Percentiles rank a stretch among this genome's conserved stretches.
Conservation (phyloP, 1,140 invertebrate genomes). For the Atopsyche davidsoni region DNA sequence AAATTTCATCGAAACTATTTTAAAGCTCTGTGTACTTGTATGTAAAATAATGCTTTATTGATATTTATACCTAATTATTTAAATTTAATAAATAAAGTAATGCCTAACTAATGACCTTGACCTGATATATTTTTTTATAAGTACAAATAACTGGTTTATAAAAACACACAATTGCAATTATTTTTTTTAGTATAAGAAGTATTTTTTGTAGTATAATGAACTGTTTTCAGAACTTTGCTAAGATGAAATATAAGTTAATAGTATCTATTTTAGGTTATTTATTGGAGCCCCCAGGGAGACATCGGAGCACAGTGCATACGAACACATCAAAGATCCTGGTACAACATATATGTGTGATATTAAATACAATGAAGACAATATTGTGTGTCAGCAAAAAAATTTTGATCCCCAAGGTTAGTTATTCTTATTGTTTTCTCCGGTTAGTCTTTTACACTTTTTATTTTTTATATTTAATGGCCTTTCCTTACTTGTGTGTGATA, state of each 20-base stretch:
- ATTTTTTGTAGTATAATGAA: background rate
- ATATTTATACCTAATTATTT: too few relatives aligned
- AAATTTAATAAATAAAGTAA: too few relatives aligned
- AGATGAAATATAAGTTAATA: background rate
- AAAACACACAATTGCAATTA: background rate
- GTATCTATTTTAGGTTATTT: slow-evolving; percentile 11
- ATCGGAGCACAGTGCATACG: slow-evolving; percentile 4
- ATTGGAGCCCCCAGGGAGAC: slow-evolving; percentile 25
- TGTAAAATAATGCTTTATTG: too few relatives aligned
- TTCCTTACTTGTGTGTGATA: too few relatives aligned
- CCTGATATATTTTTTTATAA: too few relatives aligned
- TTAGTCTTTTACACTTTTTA: too few relatives aligned
- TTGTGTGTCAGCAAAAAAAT: slow-evolving; percentile 15
- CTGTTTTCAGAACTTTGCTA: background rate
- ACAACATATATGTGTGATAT: slow-evolving; percentile 23
- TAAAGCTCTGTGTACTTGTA: too few relatives aligned
- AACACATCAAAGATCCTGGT: slow-evolving; percentile 18
- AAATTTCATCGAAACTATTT: too few relatives aligned
- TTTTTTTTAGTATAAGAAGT: background rate
- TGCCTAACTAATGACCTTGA: too few relatives aligned
- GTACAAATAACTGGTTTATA: background rate
- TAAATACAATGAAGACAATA: background rate
- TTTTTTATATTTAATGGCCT: too few relatives aligned
- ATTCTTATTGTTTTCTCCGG: too few relatives aligned
- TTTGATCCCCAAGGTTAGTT: slow-evolving; percentile 15